A percentile compares a stretch with the other conserved stretches of the same genome.
These are phyloP conservation scores for Sicus ferrugineus DNA, from an alignment of 2,888 invertebrate species.

Conservation along the genomic window DNA sequence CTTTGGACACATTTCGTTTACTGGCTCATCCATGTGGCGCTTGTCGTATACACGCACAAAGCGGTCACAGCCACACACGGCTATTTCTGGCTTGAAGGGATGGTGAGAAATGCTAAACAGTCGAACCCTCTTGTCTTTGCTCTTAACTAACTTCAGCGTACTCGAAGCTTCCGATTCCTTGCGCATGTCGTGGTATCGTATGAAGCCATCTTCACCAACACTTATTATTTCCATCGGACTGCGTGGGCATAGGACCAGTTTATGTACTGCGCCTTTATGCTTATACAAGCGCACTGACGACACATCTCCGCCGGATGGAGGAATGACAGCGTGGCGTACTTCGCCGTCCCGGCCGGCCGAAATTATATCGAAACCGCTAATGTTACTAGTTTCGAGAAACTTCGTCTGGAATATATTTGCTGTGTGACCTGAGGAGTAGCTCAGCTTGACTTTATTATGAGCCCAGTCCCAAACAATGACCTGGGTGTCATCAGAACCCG, in stretches of 20 bases:
- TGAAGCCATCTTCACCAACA: constrained; percentile 87
- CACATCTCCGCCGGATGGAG: constrained; percentile 66
- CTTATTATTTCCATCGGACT: constrained; percentile 82
- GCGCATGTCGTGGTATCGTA: constrained; percentile 84
- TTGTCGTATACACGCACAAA: constrained; percentile 80
- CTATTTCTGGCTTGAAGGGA: constrained; percentile 81
- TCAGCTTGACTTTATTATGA: constrained; percentile 70
- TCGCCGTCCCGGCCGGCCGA: constrained; percentile 91
- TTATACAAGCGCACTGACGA: constrained; percentile 69
- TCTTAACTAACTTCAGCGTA: constrained; percentile 68
- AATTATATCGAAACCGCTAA: constrained; percentile 81
- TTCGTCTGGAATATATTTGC: constrained; percentile 91
- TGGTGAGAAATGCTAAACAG: constrained; percentile 88
- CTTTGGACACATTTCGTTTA: constrained; percentile 72
- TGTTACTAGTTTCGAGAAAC: constrained; percentile 73
- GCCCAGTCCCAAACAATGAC: constrained; percentile 94
- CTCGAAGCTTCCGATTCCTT: constrained; percentile 64
- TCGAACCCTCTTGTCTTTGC: constrained; percentile 68
- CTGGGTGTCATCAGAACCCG: constrained; percentile 89
- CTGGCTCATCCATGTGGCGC: constrained; percentile 67
- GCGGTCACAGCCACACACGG: constrained; percentile 83
- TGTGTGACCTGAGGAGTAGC: constrained; percentile 82
- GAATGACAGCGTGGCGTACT: constrained; percentile 72
- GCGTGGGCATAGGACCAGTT: constrained; percentile 78
- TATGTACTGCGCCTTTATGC: constrained; percentile 83